Percentiles rank a stretch among this genome's conserved stretches.
Conservation (phyloP, 2,113 vertebrate species). For the Rhea americana region DNA sequence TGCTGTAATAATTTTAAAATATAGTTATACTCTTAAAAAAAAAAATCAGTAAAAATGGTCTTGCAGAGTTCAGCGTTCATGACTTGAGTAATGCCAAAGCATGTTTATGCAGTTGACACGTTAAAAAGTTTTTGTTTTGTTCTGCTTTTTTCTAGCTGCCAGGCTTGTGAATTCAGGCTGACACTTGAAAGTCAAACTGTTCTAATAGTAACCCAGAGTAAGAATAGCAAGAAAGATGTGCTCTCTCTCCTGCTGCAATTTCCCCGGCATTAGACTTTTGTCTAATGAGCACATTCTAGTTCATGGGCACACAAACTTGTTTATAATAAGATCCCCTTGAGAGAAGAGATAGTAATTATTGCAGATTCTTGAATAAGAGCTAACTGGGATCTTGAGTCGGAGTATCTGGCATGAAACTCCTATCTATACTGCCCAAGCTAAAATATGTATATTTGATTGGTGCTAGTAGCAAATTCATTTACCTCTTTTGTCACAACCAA, state of each 20-base stretch:
- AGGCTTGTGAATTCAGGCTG: neutral
- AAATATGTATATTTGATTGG: fast-evolving
- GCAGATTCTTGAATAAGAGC: neutral
- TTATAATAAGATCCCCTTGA: neutral
- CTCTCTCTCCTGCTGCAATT: neutral
- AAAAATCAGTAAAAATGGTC: neutral
- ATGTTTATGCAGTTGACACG: neutral
- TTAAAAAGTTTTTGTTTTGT: neutral
- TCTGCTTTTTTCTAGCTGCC: neutral
- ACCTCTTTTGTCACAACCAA: neutral
- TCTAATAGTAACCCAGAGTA: neutral
- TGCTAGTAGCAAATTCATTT: neutral
- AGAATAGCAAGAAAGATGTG: neutral
- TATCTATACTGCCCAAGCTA: neutral
- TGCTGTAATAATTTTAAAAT: constrained; percentile 11
- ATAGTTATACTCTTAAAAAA: neutral
- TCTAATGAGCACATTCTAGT: fast-evolving
- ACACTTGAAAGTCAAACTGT: neutral
- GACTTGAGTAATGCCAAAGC: neutral
- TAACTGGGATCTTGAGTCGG: neutral
- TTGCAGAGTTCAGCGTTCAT: neutral
- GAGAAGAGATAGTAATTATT: neutral
- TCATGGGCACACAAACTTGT: neutral
- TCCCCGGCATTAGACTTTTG: neutral
- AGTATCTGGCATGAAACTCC: neutral